Evolutionary conservation across 2,113 vertebrate genomes (phyloP).

Genomic region (Ibidorhyncha struthersii): DNA sequence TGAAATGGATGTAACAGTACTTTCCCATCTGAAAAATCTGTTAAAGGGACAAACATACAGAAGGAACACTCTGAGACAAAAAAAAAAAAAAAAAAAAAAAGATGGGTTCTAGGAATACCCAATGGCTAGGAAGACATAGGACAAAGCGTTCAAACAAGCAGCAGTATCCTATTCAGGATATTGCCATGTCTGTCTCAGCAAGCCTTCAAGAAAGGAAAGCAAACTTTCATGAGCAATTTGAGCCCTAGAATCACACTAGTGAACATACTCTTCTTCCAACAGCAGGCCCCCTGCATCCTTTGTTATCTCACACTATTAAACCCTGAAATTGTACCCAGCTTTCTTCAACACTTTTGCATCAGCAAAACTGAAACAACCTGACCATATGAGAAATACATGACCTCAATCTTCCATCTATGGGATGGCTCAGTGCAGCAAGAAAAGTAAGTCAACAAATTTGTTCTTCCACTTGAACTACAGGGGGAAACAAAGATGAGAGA

Average conservation of each 20-base stretch:
- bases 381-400: neutral
- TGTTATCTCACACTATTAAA: neutral
- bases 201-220: neutral
- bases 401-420: neutral
- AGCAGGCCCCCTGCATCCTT: neutral
- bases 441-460: neutral
- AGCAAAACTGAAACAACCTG: neutral
- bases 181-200: neutral
- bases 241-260: neutral
- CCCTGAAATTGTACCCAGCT: neutral
- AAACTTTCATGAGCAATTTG: neutral
- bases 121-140: neutral
- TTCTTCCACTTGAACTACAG: neutral
- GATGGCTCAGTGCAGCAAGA: neutral
- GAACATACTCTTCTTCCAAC: neutral
- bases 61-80: neutral
- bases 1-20: neutral
- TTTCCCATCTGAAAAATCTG: neutral
- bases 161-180: neutral
- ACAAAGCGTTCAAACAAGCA: neutral
- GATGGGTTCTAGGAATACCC: neutral
- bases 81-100: neutral
- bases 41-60: neutral
- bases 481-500: neutral
- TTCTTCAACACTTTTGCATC: neutral